Evolutionary conservation across 2,113 vertebrate species (phyloP).

Genomic region (Buteo buteo): DNA sequence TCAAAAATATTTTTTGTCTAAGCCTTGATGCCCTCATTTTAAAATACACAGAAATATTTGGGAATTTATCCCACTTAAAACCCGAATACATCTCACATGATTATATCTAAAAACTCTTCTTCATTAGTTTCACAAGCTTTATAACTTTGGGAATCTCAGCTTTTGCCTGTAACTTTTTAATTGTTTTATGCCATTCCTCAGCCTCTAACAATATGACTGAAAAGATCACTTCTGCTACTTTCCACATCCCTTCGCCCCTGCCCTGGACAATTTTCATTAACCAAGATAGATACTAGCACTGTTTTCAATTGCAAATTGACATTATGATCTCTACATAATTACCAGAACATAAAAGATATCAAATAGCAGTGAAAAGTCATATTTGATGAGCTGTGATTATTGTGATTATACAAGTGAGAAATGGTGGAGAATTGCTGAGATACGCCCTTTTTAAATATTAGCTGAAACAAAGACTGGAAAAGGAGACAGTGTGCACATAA

Average conservation of each 20-base stretch:
- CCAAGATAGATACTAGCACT: neutral
- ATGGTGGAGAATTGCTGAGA: neutral
- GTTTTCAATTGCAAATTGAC: neutral
- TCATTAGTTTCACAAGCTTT: neutral
- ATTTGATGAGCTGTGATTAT: neutral
- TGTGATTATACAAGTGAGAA: neutral
- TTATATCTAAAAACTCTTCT: neutral
- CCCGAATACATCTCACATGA: neutral
- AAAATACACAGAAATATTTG: neutral
- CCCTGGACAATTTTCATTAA: neutral
- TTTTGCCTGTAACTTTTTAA: neutral
- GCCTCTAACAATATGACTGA: neutral
- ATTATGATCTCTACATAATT: neutral
- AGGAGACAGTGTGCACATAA: neutral
- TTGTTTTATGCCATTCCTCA: neutral
- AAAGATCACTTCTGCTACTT: neutral
- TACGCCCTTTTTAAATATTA: neutral
- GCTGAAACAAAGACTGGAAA: neutral
- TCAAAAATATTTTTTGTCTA: neutral
- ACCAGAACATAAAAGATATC: neutral
- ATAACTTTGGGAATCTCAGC: neutral
- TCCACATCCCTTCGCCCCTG: rapidly evolving
- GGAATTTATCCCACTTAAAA: neutral
- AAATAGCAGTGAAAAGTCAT: neutral
- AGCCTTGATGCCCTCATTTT: neutral